Conservation (phyloP, 2,888 invertebrate genomes). For the Megaustenia siamemsis region DNA sequence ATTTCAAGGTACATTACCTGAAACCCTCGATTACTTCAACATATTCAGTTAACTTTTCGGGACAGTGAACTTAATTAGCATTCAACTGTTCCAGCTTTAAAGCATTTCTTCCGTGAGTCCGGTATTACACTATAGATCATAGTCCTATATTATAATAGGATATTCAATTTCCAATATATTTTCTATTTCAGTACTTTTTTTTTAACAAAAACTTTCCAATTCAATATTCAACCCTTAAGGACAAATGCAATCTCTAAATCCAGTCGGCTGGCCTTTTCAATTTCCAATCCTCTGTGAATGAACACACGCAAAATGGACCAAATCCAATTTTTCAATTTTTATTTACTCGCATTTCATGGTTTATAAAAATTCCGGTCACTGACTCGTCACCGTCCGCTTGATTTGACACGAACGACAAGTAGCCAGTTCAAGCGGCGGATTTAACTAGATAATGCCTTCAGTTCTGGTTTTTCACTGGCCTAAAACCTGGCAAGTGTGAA, state of each 20-base stretch:
- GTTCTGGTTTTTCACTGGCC: constrained; percentile 16
- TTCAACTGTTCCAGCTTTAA: too few species aligned
- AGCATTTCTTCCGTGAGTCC: too few species aligned
- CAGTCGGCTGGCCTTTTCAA: not conserved
- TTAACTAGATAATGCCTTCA: constrained; percentile 31
- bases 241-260: not conserved
- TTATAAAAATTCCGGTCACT: constrained; percentile 45
- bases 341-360: constrained; percentile 23
- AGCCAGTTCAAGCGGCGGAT: constrained; percentile 18
- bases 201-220: not conserved
- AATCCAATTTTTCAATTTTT: constrained; percentile 30
- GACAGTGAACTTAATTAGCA: too few species aligned
- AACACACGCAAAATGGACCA: constrained; percentile 5
- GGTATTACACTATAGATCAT: too few species aligned
- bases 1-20: too few species aligned
- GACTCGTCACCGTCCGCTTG: constrained; percentile 14
- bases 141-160: too few species aligned
- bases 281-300: not conserved
- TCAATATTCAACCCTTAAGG: not conserved
- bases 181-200: not conserved
- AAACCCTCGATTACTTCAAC: too few species aligned
- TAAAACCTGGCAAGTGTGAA: constrained; percentile 16
- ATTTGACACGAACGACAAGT: constrained; percentile 33
- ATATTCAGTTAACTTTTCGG: too few species aligned
- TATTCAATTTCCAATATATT: too few species aligned